Evolutionary conservation across 2,797 vertebrate genomes (phyloP).

Genomic region (Gorsachius magnificus): DNA sequence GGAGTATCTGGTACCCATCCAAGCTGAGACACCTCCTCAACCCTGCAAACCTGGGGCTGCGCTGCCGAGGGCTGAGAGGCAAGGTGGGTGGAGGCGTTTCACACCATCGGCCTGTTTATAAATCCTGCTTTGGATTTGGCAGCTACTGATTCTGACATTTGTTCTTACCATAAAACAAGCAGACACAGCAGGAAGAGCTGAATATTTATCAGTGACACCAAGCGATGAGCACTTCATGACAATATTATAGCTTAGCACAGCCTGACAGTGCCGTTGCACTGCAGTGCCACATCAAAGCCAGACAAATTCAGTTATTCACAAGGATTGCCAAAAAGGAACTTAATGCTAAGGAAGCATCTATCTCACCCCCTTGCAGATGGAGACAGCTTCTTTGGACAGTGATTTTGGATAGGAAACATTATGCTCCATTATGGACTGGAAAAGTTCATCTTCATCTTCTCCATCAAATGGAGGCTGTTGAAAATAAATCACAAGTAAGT

Average conservation of each 20-base stretch:
- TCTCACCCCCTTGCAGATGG: slow-evolving; percentile 98
- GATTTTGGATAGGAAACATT: slow-evolving; percentile 98
- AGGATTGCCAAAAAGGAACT: not conserved
- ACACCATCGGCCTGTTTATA: not conserved
- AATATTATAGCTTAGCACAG: not conserved
- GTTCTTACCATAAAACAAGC: not conserved
- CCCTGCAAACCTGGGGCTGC: not conserved
- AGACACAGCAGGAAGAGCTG: not conserved
- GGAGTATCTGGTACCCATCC: not conserved
- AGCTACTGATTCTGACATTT: not conserved
- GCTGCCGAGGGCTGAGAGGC: not conserved
- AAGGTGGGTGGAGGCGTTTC: not conserved
- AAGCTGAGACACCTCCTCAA: not conserved
- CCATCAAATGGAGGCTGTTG: slow-evolving; percentile 94
- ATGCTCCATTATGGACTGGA: slow-evolving; percentile 99
- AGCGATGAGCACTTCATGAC: not conserved
- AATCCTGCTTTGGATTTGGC: not conserved
- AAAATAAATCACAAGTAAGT: not conserved
- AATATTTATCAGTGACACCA: not conserved
- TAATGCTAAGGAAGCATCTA: not conserved
- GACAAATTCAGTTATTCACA: not conserved
- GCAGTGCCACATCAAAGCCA: not conserved
- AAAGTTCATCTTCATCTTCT: slow-evolving; percentile 96
- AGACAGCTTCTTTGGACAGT: slow-evolving; percentile 96
- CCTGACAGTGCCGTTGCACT: not conserved